Percentiles rank a stretch among this genome's conserved stretches.
Conservation (phyloP, 2,113 vertebrate genomes). For the Rafetus swinhoei region DNA sequence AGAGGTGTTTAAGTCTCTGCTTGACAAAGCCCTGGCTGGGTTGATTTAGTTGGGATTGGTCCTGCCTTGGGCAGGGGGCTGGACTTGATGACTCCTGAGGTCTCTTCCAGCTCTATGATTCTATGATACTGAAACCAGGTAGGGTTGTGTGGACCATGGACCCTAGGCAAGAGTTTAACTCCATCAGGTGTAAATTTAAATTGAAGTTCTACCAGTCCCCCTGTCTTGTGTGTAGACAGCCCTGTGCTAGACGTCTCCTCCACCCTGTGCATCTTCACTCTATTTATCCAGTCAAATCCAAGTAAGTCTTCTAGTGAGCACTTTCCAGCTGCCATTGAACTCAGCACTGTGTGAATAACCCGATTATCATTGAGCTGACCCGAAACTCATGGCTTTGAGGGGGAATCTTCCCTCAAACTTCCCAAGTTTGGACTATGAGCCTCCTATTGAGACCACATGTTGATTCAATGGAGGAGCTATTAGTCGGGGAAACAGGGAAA, state of each 20-base stretch:
- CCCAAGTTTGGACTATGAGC: background rate
- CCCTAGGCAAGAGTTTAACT: background rate
- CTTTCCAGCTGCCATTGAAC: background rate
- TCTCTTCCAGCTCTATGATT: too few species aligned
- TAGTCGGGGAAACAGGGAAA: background rate
- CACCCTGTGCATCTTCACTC: background rate
- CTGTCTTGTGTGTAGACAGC: background rate
- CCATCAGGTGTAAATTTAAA: too few species aligned
- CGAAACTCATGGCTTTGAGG: background rate
- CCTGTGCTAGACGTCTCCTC: background rate
- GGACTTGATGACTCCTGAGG: too few species aligned
- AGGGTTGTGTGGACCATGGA: background rate
- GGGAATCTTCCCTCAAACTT: background rate
- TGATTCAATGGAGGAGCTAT: background rate
- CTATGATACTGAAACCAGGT: background rate
- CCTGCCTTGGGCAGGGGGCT: too few species aligned
- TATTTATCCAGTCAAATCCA: background rate
- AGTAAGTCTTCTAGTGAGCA: background rate
- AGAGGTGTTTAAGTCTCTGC: background rate
- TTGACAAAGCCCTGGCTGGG: too few species aligned
- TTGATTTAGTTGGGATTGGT: too few species aligned
- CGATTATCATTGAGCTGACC: background rate
- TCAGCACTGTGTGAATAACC: background rate
- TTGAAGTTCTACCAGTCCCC: background rate
- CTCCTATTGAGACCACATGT: background rate